These are phyloP conservation scores for Gymnobelideus leadbeateri DNA, from an alignment of 2,113 vertebrate species.

Conservation along the genomic window DNA sequence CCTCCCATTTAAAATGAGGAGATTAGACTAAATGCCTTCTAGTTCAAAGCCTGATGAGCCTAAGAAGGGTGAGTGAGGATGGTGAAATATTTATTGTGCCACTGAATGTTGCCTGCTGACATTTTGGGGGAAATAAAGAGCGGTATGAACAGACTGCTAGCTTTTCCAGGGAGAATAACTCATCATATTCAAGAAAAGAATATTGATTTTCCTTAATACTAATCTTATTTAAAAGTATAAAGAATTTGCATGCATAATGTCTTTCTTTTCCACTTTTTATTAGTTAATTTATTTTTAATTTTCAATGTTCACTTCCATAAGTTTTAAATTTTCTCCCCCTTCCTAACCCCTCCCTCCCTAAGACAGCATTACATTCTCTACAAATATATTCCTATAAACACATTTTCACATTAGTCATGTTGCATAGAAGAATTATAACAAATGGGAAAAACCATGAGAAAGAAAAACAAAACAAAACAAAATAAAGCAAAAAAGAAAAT, in stretches of 20 bases:
- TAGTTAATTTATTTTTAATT: too few species aligned
- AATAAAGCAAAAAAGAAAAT: too few species aligned
- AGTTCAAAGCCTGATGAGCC: not conserved
- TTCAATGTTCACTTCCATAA: too few species aligned
- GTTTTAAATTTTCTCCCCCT: too few species aligned
- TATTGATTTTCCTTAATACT: not conserved
- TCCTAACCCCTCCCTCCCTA: too few species aligned
- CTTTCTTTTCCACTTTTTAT: too few species aligned
- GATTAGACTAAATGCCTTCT: not conserved
- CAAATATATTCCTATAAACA: too few species aligned
- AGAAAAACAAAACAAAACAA: too few species aligned
- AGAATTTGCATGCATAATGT: not conserved
- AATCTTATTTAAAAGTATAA: not conserved
- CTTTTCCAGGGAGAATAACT: not conserved
- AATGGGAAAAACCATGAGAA: too few species aligned
- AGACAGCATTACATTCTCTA: too few species aligned
- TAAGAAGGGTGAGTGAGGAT: not conserved
- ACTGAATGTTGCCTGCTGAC: not conserved
- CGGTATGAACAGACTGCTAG: not conserved
- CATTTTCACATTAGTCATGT: too few species aligned
- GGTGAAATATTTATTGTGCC: not conserved
- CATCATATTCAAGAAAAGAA: not conserved
- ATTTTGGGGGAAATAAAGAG: not conserved
- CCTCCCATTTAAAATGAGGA: not conserved
- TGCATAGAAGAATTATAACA: too few species aligned